phyloP scores from a whole-genome alignment of 1,140 invertebrate genomes.

The Augochlora pura region DNA sequence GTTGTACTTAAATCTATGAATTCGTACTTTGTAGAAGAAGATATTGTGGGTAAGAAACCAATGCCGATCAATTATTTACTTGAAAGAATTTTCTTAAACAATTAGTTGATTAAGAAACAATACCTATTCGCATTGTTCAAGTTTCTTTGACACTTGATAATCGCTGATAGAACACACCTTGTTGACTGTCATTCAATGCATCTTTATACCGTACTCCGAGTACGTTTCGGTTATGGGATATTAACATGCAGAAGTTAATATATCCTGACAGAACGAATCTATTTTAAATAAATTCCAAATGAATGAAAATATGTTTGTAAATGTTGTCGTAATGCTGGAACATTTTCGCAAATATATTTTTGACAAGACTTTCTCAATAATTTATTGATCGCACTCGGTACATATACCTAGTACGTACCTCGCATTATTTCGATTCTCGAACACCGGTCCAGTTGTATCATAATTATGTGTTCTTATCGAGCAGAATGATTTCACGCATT shows the following conservation, averaged over 20 bases:
- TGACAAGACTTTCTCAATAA: constrained; percentile 57
- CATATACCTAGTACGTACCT: constrained; percentile 55
- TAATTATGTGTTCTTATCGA: constrained; percentile 7
- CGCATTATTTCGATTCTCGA: constrained; percentile 56
- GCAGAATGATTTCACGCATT: constrained; percentile 4
- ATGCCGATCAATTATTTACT: not conserved
- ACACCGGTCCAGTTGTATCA: constrained; percentile 24
- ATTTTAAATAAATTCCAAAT: not conserved
- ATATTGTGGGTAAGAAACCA: not conserved
- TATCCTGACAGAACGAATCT: not conserved
- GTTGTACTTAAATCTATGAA: not conserved
- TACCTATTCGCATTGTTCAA: not conserved
- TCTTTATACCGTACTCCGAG: not conserved
- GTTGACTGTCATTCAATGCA: constrained; percentile 20
- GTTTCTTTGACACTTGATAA: not conserved
- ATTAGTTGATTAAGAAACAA: not conserved
- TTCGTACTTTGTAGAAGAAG: not conserved
- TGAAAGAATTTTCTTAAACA: not conserved
- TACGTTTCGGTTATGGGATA: constrained; percentile 11
- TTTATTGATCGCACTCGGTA: constrained; percentile 71
- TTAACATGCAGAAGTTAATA: not conserved
- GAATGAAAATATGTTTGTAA: not conserved
- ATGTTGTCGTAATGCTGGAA: not conserved
- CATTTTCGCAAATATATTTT: constrained; percentile 3
- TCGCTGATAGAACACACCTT: constrained; percentile 20